Conservation (phyloP, 2,797 vertebrate species). For the Sebastes steindachneri region DNA sequence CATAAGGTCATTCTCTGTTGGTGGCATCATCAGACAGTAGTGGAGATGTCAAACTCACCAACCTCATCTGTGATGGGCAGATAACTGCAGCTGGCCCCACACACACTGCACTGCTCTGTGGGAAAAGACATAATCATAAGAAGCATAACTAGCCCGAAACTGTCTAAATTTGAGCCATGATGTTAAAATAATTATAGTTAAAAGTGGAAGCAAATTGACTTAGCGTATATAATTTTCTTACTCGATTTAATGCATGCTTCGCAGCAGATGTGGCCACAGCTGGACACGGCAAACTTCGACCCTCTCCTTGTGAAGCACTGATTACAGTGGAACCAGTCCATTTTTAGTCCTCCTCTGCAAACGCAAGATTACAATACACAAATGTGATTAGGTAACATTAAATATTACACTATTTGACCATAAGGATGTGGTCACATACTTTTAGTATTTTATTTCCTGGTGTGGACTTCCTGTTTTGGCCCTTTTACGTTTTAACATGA, state of each 20-base stretch:
- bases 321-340: slow-evolving; percentile 95
- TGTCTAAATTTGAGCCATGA: neutral
- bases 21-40: neutral
- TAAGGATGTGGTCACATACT: neutral
- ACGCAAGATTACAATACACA: neutral
- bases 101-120: slow-evolving; percentile 87
- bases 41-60: slow-evolving; percentile 21
- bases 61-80: slow-evolving; percentile 88
- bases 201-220: neutral
- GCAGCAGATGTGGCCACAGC: slow-evolving; percentile 90
- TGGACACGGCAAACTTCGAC: slow-evolving; percentile 83
- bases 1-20: neutral
- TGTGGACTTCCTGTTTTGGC: neutral
- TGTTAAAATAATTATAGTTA: neutral
- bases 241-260: slow-evolving; percentile 84
- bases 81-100: slow-evolving; percentile 85
- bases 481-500: neutral
- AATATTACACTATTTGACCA: neutral
- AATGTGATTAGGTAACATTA: neutral
- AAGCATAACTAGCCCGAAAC: neutral
- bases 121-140: neutral
- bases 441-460: neutral
- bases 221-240: slow-evolving; percentile 38
- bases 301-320: slow-evolving; percentile 83
- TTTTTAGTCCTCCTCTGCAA: slow-evolving; percentile 43